Percentiles rank a stretch among this genome's conserved stretches.
Evolutionary conservation across 2,797 vertebrate species (phyloP).

Genomic region (Bradypodion pumilum): DNA sequence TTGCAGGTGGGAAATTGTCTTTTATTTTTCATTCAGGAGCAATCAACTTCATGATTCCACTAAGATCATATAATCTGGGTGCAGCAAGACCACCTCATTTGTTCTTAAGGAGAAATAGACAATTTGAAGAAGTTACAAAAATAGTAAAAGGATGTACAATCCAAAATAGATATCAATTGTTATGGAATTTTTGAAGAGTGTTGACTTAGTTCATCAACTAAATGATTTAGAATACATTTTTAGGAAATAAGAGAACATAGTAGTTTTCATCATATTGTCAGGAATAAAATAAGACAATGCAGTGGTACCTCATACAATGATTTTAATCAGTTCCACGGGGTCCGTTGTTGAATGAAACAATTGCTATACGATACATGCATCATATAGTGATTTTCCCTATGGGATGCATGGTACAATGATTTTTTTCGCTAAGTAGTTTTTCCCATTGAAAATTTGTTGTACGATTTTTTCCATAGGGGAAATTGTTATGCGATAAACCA

Average conservation of each 20-base stretch:
- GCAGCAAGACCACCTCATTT: not conserved
- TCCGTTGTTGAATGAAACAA: too few species aligned
- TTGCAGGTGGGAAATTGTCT: too few species aligned
- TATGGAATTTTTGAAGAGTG: conserved; percentile 4
- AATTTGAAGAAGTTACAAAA: not conserved
- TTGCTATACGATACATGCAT: too few species aligned
- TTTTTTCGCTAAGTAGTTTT: too few species aligned
- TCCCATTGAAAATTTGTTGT: too few species aligned
- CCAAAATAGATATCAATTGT: not conserved
- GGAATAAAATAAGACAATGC: conserved; percentile 60
- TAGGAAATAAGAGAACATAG: conserved; percentile 29
- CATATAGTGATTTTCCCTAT: too few species aligned
- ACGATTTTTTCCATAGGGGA: too few species aligned
- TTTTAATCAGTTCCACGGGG: too few species aligned
- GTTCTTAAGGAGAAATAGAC: not conserved
- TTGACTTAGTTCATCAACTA: conserved; percentile 22
- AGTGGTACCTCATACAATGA: too few species aligned
- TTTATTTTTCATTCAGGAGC: too few species aligned
- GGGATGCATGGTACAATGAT: too few species aligned
- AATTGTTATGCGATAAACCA: too few species aligned
- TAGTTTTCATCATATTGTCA: conserved; percentile 69
- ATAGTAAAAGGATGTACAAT: not conserved
- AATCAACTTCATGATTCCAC: not conserved
- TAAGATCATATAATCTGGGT: not conserved
- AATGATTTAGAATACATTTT: conserved; percentile 32